Evolutionary conservation across 2,888 invertebrate genomes (phyloP), one percentile per base, ranked within the genome.

Genomic region (Latrodectus elegans): DNA sequence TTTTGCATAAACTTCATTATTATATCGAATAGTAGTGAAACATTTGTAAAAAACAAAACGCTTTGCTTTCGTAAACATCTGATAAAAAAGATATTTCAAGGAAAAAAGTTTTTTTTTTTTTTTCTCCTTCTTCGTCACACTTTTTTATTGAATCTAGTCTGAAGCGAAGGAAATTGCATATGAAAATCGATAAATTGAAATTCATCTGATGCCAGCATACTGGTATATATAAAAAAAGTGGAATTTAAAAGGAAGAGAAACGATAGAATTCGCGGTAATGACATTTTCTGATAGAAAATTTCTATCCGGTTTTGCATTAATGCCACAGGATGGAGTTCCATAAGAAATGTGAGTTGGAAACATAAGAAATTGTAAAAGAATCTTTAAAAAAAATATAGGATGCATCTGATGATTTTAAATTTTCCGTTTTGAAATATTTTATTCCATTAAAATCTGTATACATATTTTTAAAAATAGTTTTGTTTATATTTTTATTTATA

Each of bases 251-350:
- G 60, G 75, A 51, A 70, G 60, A 82, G 70, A 76, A 38, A 77
- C 64, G 71, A 51, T 55, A 53, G 49, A 51, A 83, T 68, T 65
- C 71, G 76, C 49, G 76, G 60, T 83, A 83, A 83, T 83, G 83
- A 83, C 83, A 83, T 83, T 83, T 83, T 83, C 83, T 83, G 68
- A 52, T 52, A 52, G 71, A 71, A 83, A 83, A 76, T 77, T 83
- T 83, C 70, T 76, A 68, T 76, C 71, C 83, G 67, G 71, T 71
- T 83, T 83, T 83, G 83, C 83, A 83, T 83, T 76, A 83, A 83
- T 83, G 83, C 53, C 49, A 17, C 8, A 49, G 70, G 64, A 67
- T 38, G 14, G 55, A 55, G 26, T 68, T 55, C 17, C 12, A 26
- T 11, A 26, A 67, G 65, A 68, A 67, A 74, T 52, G 53, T 26